Base-by-base conservation (phyloP, 1,140 invertebrate species). In the Trichonephila clavipes region DNA sequence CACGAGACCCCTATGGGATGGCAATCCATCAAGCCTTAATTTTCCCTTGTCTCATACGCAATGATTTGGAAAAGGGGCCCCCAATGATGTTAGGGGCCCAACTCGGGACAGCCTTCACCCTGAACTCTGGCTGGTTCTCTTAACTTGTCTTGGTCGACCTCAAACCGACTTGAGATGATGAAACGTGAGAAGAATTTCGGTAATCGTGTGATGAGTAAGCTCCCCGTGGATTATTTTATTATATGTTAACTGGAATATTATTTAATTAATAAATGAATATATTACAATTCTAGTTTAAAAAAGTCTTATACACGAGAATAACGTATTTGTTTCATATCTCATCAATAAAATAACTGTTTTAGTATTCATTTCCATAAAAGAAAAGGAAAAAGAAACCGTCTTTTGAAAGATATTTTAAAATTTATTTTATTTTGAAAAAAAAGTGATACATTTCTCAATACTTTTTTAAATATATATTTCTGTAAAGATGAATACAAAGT, bases 1-100 rank as follows among this genome's bases (percentile, higher is more conserved):
- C 82, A 83, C 28, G 12, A 4, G 19, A 62, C 62, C 86, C 59
- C 24, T 88, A 58, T 8, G 51, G 82, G 24, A 40, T 16, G 51
- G 14, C 61, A 34, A 88, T 88, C 86, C 28, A 88, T 88, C 86
- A 88, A 88, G 61, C 86, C 86, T 58, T 64, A 88, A 88, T 62
- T 18, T 61, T n/a, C 12, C 34, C 59, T 88, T 77, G 72, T 77
- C 72, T 77, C 18, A 77, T 34, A 28, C 34, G 28, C 72, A 77
- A 77, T 19, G 72, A 77, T 34, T 77, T 24, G 2, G 12, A 88
- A 64, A 40, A 16, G 86, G 62, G 62, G 24, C 86, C 82, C 61
- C 28, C 51, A 34, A 77, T 21, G 34, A 64, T 8, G 24, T 21
- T 18, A 18, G 59, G 88, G 89, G 69, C 16, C 85, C 85, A 19